These are phyloP conservation scores for Coturnix japonica DNA, from an alignment of 2,113 vertebrate species.

Conservation along the genomic window DNA sequence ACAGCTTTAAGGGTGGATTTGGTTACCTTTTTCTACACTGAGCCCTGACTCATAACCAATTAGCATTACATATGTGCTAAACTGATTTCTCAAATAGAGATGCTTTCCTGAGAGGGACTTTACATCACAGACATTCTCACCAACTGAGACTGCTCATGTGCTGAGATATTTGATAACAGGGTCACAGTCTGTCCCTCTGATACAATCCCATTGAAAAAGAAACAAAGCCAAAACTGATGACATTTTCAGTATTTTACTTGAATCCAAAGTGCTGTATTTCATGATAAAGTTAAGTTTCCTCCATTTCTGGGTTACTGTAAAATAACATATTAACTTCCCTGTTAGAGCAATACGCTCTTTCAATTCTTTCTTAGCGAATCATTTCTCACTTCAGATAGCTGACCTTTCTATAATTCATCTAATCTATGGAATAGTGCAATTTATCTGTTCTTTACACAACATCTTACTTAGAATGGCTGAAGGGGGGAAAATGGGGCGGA, in stretches of 20 bases:
- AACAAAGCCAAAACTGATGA: not conserved
- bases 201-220: not conserved
- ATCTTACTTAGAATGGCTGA: constrained; percentile 21
- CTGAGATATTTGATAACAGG: not conserved
- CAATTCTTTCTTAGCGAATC: constrained; percentile 19
- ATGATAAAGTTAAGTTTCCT: constrained; percentile 12
- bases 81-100: constrained; percentile 1
- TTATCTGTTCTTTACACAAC: constrained; percentile 56
- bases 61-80: constrained; percentile 16
- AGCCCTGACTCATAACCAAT: constrained; percentile 32
- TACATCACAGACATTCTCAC: not conserved
- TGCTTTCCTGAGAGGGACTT: not conserved
- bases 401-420: constrained; percentile 60
- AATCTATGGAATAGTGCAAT: constrained; percentile 31
- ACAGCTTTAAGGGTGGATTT: constrained; percentile 3
- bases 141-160: not conserved
- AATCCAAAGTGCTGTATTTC: constrained; percentile 2
- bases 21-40: not conserved
- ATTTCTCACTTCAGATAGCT: constrained; percentile 57
- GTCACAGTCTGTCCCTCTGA: not conserved
- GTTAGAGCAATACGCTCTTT: not conserved
- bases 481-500: not conserved
- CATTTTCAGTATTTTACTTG: constrained; percentile 14
- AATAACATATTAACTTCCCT: constrained; percentile 59
- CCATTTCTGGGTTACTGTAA: constrained; percentile 51